phyloP scores from a whole-genome alignment of 2,888 invertebrate species.

The Habroteleia sp. region DNA sequence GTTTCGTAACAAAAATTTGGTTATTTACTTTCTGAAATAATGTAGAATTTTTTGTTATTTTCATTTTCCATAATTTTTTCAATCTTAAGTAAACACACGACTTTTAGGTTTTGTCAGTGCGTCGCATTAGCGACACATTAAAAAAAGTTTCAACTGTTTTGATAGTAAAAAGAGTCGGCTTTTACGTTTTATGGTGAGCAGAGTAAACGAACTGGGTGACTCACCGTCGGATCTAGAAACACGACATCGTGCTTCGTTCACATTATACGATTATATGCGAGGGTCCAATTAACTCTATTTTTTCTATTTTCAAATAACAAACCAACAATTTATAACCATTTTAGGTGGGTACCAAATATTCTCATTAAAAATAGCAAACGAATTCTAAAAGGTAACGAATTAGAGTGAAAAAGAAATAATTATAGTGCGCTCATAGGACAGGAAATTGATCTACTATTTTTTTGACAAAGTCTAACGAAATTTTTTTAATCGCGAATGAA shows the following conservation, averaged over 20 bases:
- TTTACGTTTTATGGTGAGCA: slow-evolving; percentile 50
- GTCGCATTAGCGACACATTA: slow-evolving; percentile 34
- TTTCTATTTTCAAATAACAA: slow-evolving; percentile 43
- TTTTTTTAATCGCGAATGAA: slow-evolving; percentile 21
- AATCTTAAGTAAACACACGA: slow-evolving; percentile 51
- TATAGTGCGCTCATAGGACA: slow-evolving; percentile 35
- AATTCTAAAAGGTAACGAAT: slow-evolving; percentile 16
- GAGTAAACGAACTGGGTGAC: slow-evolving; percentile 69
- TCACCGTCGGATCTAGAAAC: slow-evolving; percentile 63
- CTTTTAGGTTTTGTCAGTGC: slow-evolving; percentile 40
- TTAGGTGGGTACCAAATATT: slow-evolving; percentile 16
- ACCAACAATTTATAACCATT: slow-evolving; percentile 46
- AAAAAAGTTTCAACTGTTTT: slow-evolving; percentile 55
- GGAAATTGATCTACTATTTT: slow-evolving; percentile 43
- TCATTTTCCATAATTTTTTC: slow-evolving; percentile 39
- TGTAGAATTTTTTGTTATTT: slow-evolving; percentile 37
- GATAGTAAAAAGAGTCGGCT: slow-evolving; percentile 53
- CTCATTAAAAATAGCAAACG: slow-evolving; percentile 15
- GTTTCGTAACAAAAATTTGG: slow-evolving; percentile 27
- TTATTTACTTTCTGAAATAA: slow-evolving; percentile 41
- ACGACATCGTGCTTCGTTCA: slow-evolving; percentile 37
- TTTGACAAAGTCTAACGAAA: slow-evolving; percentile 23
- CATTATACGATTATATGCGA: slow-evolving; percentile 48
- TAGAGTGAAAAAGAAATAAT: slow-evolving; percentile 31
- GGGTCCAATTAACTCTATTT: slow-evolving; percentile 54